Percentiles rank a stretch among this genome's conserved stretches.
Evolutionary conservation across 2,113 vertebrate genomes (phyloP).

Genomic region (Tympanuchus pallidicinctus): DNA sequence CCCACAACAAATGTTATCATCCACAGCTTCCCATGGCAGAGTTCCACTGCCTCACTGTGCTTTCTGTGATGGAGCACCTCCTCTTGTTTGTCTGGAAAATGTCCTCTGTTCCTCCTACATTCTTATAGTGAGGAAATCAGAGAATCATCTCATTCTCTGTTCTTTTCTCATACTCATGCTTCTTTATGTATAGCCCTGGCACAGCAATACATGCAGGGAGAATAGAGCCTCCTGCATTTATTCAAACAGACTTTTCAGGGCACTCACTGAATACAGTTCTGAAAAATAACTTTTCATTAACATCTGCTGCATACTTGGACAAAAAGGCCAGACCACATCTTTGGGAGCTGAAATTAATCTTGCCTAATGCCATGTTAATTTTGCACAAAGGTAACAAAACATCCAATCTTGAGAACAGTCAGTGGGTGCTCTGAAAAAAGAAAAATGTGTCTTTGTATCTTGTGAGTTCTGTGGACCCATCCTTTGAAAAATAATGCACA

Average conservation of each 20-base stretch:
- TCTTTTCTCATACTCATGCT: neutral
- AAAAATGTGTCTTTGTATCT: neutral
- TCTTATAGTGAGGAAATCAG: neutral
- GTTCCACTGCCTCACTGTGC: neutral
- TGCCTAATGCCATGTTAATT: neutral
- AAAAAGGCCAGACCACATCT: neutral
- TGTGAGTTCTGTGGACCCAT: neutral
- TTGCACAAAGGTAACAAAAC: neutral
- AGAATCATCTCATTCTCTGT: neutral
- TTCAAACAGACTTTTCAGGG: neutral
- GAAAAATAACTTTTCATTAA: constrained; percentile 1
- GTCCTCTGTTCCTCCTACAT: neutral
- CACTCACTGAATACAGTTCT: neutral
- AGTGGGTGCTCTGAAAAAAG: neutral
- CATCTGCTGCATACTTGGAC: neutral
- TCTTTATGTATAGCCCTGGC: neutral
- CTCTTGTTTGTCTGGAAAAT: neutral
- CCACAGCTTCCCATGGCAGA: neutral
- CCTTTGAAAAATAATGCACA: neutral
- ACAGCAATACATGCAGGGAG: neutral
- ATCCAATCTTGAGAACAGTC: neutral
- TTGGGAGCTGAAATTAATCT: constrained; percentile 24
- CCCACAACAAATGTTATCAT: neutral
- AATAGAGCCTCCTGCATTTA: neutral
- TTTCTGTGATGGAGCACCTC: neutral